These are phyloP conservation scores for Chaunax sp. DNA, from an alignment of 2,797 vertebrate species.

Conservation along the genomic window DNA sequence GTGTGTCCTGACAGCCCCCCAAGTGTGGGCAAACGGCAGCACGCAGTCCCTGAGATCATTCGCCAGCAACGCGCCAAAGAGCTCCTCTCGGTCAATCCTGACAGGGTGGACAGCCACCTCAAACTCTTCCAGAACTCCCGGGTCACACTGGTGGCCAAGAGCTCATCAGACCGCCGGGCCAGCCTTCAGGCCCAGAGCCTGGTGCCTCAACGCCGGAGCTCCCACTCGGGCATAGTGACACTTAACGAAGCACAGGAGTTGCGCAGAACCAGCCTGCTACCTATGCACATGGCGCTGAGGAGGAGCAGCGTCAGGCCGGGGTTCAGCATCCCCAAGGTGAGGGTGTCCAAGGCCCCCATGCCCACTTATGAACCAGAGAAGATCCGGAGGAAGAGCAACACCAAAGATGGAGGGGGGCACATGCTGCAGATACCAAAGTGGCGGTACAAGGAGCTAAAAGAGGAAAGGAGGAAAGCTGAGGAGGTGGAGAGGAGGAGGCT, in stretches of 20 bases:
- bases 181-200: constrained; percentile 80
- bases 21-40: constrained; percentile 87
- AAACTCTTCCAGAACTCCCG: constrained; percentile 85
- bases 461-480: constrained; percentile 91
- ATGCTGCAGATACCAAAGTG: constrained; percentile 95
- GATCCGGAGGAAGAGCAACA: constrained; percentile 80
- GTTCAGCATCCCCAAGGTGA: constrained; percentile 89
- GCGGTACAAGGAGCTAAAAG: constrained; percentile 96
- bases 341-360: constrained; percentile 89
- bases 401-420: constrained; percentile 80
- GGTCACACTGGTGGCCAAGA: constrained; percentile 78
- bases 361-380: constrained; percentile 89
- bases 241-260: constrained; percentile 52
- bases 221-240: constrained; percentile 39
- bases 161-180: constrained; percentile 78
- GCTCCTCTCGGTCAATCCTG: constrained; percentile 73
- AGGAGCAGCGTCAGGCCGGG: constrained; percentile 92
- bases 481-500: constrained; percentile 87
- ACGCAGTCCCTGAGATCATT: constrained; percentile 91
- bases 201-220: constrained; percentile 52
- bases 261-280: constrained; percentile 89
- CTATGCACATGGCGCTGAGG: constrained; percentile 85
- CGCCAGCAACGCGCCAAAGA: constrained; percentile 80
- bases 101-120: constrained; percentile 74
- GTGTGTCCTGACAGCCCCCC: constrained; percentile 91